A percentile compares a stretch with the other conserved stretches of the same genome.
Conservation (phyloP, 2,113 vertebrate species). For the Otolemur garnettii region DNA sequence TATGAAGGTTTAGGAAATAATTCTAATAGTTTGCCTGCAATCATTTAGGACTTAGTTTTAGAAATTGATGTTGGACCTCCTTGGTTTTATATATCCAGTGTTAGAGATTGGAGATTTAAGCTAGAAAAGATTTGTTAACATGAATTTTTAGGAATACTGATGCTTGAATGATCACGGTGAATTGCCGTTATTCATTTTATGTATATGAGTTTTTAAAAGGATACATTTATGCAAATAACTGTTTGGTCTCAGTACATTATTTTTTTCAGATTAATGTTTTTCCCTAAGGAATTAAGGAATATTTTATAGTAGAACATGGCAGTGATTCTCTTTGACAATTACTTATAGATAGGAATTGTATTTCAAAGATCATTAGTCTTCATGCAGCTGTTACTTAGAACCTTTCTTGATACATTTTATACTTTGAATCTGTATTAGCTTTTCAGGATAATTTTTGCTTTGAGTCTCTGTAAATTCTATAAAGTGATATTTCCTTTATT, state of each 20-base stretch:
- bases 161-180: background rate
- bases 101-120: slow-evolving; percentile 34
- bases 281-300: background rate
- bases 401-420: slow-evolving; percentile 23
- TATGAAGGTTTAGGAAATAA: slow-evolving; percentile 51
- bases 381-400: background rate
- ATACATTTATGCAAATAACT: background rate
- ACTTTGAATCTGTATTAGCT: slow-evolving; percentile 3
- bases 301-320: slow-evolving; percentile 23
- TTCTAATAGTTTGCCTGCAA: slow-evolving; percentile 9
- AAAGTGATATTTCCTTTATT: slow-evolving; percentile 41
- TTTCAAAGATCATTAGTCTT: slow-evolving; percentile 59
- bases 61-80: background rate
- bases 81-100: slow-evolving; percentile 23
- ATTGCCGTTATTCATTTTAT: slow-evolving; percentile 42
- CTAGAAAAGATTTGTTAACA: slow-evolving; percentile 36
- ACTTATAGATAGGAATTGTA: slow-evolving; percentile 13
- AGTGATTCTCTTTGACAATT: slow-evolving; percentile 25
- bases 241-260: background rate
- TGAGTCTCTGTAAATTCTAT: slow-evolving; percentile 1
- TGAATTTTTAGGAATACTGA: slow-evolving; percentile 52
- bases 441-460: slow-evolving; percentile 51
- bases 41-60: slow-evolving; percentile 42
- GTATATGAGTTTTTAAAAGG: slow-evolving; percentile 22
- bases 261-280: slow-evolving; percentile 37